These are phyloP conservation scores for Chydorus sphaericus DNA, from an alignment of 2,888 invertebrate species.

Conservation along the genomic window DNA sequence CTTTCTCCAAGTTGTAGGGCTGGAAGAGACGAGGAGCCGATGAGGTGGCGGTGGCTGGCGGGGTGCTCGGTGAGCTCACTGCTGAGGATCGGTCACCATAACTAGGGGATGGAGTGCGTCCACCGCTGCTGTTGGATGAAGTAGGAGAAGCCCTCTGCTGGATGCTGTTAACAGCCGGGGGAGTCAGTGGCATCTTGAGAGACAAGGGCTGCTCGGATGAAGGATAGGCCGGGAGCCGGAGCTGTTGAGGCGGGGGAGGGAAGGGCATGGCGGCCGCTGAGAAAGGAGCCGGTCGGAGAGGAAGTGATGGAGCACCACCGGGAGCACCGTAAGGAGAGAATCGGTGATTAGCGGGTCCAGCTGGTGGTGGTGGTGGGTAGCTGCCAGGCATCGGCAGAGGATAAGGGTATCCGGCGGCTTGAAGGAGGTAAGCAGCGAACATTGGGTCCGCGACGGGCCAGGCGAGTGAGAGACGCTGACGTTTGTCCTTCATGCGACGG, in stretches of 20 bases:
- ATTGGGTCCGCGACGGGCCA: conserved; percentile 95
- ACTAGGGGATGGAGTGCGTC: background rate
- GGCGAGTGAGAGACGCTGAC: conserved; percentile 81
- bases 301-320: too few relatives aligned
- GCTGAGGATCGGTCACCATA: conserved; percentile 11
- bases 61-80: conserved; percentile 23
- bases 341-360: conserved; percentile 2
- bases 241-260: conserved; percentile 31
- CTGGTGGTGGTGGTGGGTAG: conserved; percentile 14
- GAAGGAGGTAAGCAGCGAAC: conserved; percentile 78
- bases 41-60: conserved; percentile 27
- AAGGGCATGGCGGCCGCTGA: conserved; percentile 31
- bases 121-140: conserved; percentile 21
- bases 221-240: conserved; percentile 22
- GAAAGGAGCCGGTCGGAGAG: conserved; percentile 13
- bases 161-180: conserved; percentile 33
- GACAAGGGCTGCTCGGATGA: conserved; percentile 20
- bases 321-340: conserved; percentile 14
- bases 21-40: conserved; percentile 51
- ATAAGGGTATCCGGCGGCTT: conserved; percentile 47
- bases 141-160: conserved; percentile 39
- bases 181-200: conserved; percentile 19
- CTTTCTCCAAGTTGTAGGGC: conserved; percentile 45
- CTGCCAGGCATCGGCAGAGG: conserved; percentile 29
- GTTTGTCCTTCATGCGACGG: conserved; percentile 90